Conservation (phyloP, 2,888 invertebrate species). For the Trissolcus brochymenae region DNA sequence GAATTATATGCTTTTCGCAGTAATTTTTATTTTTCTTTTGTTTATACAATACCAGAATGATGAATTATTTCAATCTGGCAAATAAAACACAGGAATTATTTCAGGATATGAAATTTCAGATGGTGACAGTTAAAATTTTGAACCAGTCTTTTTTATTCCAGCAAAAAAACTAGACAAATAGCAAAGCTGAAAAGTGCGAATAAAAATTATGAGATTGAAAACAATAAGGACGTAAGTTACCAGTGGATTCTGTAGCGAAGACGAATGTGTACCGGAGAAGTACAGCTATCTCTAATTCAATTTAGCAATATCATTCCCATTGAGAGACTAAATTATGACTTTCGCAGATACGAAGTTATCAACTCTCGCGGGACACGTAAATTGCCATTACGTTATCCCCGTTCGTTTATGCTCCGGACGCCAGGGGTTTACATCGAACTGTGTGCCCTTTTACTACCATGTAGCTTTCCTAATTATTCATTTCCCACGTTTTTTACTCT, state of each 20-base stretch:
- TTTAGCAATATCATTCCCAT: slow-evolving; percentile 74
- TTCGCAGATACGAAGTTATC: slow-evolving; percentile 75
- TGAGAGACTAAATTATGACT: slow-evolving; percentile 75
- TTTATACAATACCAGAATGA: too few relatives aligned
- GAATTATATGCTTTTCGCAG: too few relatives aligned
- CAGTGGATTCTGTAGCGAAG: slow-evolving; percentile 47
- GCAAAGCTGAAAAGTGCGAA: background rate
- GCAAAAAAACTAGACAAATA: background rate
- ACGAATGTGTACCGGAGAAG: slow-evolving; percentile 64
- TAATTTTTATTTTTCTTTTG: too few relatives aligned
- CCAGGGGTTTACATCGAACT: slow-evolving; percentile 59
- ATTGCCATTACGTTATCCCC: slow-evolving; percentile 73
- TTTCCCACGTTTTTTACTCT: slow-evolving; percentile 59
- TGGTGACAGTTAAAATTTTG: background rate
- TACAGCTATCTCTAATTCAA: slow-evolving; percentile 75
- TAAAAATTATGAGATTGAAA: slow-evolving; percentile 24
- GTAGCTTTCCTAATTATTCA: slow-evolving; percentile 70
- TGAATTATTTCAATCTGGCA: too few relatives aligned
- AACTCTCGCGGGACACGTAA: slow-evolving; percentile 75
- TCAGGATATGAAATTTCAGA: background rate
- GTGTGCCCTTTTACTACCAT: slow-evolving; percentile 56
- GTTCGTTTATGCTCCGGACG: slow-evolving; percentile 55
- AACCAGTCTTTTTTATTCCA: background rate
- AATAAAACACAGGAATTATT: background rate
- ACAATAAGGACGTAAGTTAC: slow-evolving; percentile 47